These are phyloP conservation scores for Chrysogorgia sp. DNA, from an alignment of 92 coral and sea anemone genomes.

Conservation along the genomic window DNA sequence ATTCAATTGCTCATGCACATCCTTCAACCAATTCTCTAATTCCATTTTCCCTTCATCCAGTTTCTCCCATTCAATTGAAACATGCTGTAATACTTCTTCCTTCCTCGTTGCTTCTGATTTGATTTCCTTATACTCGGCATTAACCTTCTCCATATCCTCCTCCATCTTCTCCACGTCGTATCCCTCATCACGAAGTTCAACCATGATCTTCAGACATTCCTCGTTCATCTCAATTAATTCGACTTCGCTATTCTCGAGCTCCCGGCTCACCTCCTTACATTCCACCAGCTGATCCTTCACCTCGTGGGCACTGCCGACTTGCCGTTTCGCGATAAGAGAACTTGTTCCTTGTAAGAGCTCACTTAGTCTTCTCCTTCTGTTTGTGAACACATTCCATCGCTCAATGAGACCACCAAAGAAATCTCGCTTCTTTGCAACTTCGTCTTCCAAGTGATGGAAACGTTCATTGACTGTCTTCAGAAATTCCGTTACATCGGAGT, in stretches of 20 bases:
- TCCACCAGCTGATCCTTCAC: constrained; percentile 85
- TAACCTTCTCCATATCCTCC: constrained; percentile 74
- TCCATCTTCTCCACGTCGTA: constrained; percentile 80
- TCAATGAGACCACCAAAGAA: constrained; percentile 76
- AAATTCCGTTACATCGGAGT: constrained; percentile 72
- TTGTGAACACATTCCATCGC: constrained; percentile 84
- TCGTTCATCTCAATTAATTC: constrained; percentile 76
- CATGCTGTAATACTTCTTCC: constrained; percentile 77
- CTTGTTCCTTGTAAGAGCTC: constrained; percentile 84
- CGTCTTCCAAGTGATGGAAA: constrained; percentile 80
- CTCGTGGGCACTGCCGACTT: constrained; percentile 72
- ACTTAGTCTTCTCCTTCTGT: constrained; percentile 85
- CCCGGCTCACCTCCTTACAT: constrained; percentile 75
- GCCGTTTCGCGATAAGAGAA: constrained; percentile 74
- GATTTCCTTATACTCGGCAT: constrained; percentile 46
- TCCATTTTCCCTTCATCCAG: constrained; percentile 86
- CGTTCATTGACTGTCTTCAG: constrained; percentile 77
- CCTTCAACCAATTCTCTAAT: constrained; percentile 79
- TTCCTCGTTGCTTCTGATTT: constrained; percentile 20
- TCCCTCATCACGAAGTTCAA: constrained; percentile 81
- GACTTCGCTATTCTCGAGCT: constrained; percentile 67
- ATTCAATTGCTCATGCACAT: constrained; percentile 75
- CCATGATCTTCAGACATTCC: constrained; percentile 74
- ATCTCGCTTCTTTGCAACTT: constrained; percentile 77
- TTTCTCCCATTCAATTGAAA: constrained; percentile 82